Evolutionary conservation across 2,113 vertebrate genomes (phyloP).

Genomic region (Tympanuchus pallidicinctus): DNA sequence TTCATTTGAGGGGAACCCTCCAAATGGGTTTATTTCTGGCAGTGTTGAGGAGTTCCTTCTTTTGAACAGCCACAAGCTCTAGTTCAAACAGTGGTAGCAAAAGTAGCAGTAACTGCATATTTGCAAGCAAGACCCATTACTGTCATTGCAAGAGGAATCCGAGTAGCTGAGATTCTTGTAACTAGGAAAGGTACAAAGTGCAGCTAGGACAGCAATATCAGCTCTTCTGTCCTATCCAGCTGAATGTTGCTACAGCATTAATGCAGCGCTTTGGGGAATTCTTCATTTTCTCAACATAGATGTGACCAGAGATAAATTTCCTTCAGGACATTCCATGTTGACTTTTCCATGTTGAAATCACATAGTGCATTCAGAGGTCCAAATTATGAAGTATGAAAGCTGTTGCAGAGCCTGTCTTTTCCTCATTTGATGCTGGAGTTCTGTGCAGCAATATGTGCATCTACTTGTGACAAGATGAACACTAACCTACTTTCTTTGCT

Average conservation of each 20-base stretch:
- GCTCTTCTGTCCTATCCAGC: not conserved
- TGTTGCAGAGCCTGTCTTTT: not conserved
- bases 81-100: not conserved
- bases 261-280: not conserved
- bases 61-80: not conserved
- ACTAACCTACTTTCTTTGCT: not conserved
- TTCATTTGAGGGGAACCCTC: not conserved
- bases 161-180: not conserved
- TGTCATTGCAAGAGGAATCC: not conserved
- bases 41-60: not conserved
- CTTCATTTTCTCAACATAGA: not conserved
- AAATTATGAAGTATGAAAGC: not conserved
- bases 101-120: accelerated
- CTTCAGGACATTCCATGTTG: not conserved
- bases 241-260: not conserved
- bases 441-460: not conserved
- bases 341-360: not conserved
- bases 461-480: not conserved
- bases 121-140: not conserved
- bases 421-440: not conserved
- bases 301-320: not conserved
- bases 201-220: accelerated
- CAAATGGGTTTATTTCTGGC: not conserved
- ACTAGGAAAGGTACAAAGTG: not conserved
- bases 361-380: not conserved